Base-by-base conservation (phyloP, 1,140 invertebrate genomes). In the Euwallacea fornicatus region DNA sequence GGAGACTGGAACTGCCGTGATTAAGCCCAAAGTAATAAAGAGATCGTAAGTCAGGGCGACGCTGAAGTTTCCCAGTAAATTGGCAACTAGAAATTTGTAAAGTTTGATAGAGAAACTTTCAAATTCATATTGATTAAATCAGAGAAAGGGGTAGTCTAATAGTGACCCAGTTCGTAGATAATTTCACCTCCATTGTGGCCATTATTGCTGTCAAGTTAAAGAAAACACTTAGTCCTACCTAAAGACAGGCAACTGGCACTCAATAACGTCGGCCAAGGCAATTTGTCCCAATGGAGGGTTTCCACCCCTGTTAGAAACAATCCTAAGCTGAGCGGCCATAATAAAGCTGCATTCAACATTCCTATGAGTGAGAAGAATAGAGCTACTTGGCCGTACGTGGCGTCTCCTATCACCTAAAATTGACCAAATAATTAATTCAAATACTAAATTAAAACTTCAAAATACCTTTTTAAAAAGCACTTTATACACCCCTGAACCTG, bases 401-500 rank as follows among this genome's bases (percentile, higher is more conserved):
- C 91, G 76, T 95, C 93, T n/a, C 94, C 94, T 81, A 96, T 90
- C 61, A 95, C 89, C 84, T 76, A 64, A 66, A 62, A 54, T 42
- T 47, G 6, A 46, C 6, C 10, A 9, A 58, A 2, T 50, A 56
- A 58, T 15, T 13, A 66, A 58, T 4, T 66, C 47, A 13, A 64
- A 50, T 16, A 46, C n/a, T 8, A 42, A 42, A 41, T 61, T 61
- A 33, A 9, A 21, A 2, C 42, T 11, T 11, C 9, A 61, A 61
- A 42, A 64, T 63, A 67, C 72, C 72, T 95, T 94, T 78, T 93
- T 92, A 82, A 95, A 95, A 72, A 95, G 85, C 63, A 96, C 93
- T 87, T 96, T 96, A 80, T 96, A 96, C 74, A 97, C 93, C 66
- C 94, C 94, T 76, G 93, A 95, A 55, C 92, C 92, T 10, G 93